Evolutionary conservation across 2,888 invertebrate genomes (phyloP).

Genomic region (Drosophila stalkeri): DNA sequence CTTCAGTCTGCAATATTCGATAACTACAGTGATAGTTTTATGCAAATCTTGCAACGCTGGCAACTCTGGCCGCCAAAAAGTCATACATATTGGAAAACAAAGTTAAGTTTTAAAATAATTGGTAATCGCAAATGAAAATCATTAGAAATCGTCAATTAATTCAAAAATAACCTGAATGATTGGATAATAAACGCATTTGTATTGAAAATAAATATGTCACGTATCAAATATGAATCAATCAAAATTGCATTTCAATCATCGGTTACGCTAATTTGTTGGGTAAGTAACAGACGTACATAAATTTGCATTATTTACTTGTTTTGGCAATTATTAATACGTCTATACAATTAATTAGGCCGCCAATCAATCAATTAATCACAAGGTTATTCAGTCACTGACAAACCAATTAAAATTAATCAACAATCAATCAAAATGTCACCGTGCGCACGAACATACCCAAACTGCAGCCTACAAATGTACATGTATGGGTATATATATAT

Average conservation of each 20-base stretch:
- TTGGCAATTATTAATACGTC: constrained; percentile 37
- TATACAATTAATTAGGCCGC: constrained; percentile 39
- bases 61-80: no score
- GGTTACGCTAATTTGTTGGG: not conserved
- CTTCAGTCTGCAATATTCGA: no score
- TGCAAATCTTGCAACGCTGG: no score
- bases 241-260: constrained; percentile 13
- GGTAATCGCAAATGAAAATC: no score
- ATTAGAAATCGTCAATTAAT: not conserved
- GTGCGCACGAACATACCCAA: constrained; percentile 12
- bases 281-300: not conserved
- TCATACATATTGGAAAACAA: no score
- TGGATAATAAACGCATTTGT: no score
- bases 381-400: constrained; percentile 41
- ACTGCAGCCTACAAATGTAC: constrained; percentile 4
- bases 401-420: constrained; percentile 67
- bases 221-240: constrained; percentile 7
- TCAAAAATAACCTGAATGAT: not conserved
- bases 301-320: constrained; percentile 6
- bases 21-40: no score
- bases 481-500: not conserved
- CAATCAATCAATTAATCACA: constrained; percentile 49
- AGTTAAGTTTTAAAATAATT: no score
- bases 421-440: constrained; percentile 73
- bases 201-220: not conserved